These are phyloP conservation scores for Neoitamus cyanurus DNA, from an alignment of 2,888 invertebrate genomes.

Conservation along the genomic window DNA sequence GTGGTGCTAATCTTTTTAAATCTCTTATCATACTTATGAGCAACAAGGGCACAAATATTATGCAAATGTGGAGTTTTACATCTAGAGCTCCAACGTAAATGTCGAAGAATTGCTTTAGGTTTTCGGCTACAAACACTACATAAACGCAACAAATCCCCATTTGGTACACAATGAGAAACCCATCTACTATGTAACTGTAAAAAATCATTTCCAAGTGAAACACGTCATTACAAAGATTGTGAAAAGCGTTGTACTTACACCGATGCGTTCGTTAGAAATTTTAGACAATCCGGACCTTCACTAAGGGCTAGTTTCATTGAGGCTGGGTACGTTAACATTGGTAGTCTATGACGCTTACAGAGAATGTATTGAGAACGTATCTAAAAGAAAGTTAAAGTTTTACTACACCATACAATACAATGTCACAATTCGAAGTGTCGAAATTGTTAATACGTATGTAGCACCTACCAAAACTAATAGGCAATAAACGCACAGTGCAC, in stretches of 20 bases:
- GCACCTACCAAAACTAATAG: conserved; percentile 80
- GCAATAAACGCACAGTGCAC: conserved; percentile 85
- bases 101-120: conserved; percentile 70
- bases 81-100: conserved; percentile 59
- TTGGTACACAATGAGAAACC: conserved; percentile 83
- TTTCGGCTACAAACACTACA: conserved; percentile 81
- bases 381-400: conserved; percentile 54
- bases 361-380: conserved; percentile 71
- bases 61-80: conserved; percentile 73
- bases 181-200: conserved; percentile 74
- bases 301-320: conserved; percentile 83
- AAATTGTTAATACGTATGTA: not conserved
- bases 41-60: conserved; percentile 76
- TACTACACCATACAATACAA: not conserved
- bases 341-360: conserved; percentile 75
- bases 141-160: conserved; percentile 91
- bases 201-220: conserved; percentile 53
- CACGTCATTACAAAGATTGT: not conserved
- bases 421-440: not conserved
- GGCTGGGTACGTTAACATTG: conserved; percentile 85
- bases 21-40: conserved; percentile 79
- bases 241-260: conserved; percentile 57
- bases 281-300: conserved; percentile 76
- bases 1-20: conserved; percentile 83
- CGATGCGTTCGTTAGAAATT: conserved; percentile 71